Evolutionary conservation across 2,888 invertebrate species (phyloP).

Genomic region (Spatulosminthurus flaviceps): DNA sequence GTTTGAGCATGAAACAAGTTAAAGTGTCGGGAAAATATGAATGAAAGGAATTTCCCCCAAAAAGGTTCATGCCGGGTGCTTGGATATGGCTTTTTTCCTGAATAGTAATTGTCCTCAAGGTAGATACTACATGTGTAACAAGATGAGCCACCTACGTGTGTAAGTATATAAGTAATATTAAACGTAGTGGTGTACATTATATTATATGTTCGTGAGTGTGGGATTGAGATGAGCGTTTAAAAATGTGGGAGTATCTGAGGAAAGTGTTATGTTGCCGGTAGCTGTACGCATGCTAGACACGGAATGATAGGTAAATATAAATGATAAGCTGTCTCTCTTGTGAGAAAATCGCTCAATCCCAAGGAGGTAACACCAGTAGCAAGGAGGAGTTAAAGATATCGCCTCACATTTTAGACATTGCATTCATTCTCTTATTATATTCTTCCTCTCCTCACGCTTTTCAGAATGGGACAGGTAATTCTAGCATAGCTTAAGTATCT

Average conservation of each 20-base stretch:
- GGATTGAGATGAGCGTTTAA: background rate
- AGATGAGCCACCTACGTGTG: background rate
- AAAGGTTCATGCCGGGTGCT: too few species aligned
- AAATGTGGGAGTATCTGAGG: constrained; percentile 34
- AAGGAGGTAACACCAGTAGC: constrained; percentile 38
- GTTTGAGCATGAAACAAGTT: background rate
- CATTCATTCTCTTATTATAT: too few species aligned
- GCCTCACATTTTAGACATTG: background rate
- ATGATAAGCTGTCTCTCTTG: constrained; percentile 42
- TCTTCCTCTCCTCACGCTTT: too few species aligned
- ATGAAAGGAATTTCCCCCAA: background rate
- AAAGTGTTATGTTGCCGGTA: constrained; percentile 3
- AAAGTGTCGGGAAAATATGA: background rate
- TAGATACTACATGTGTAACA: background rate
- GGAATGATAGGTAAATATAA: constrained; percentile 44
- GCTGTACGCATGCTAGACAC: constrained; percentile 6
- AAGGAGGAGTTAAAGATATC: constrained; percentile 39
- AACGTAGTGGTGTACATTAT: too few species aligned
- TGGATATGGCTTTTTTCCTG: too few species aligned
- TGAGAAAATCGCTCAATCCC: constrained; percentile 45
- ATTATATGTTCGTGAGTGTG: background rate
- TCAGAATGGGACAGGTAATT: too few species aligned
- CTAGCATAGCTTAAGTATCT: too few species aligned
- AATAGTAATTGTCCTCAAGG: constrained; percentile 6
- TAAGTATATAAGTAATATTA: too few species aligned